Evolutionary conservation across 2,113 vertebrate species (phyloP).

Genomic region (Etia nguti): DNA sequence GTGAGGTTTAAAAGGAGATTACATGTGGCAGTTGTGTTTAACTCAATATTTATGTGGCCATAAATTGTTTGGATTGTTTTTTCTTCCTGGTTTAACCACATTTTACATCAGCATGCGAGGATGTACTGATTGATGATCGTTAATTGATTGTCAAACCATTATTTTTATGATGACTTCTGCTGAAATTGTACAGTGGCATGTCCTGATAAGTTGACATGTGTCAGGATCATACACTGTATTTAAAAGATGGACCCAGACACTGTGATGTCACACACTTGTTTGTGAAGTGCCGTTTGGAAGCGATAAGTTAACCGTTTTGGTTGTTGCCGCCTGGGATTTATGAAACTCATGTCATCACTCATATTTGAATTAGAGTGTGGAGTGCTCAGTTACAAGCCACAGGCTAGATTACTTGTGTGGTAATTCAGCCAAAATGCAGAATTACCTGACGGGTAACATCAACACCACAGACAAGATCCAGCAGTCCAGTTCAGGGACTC

Average conservation of each 20-base stretch:
- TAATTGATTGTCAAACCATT: background rate
- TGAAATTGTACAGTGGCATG: background rate
- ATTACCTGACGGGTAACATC: background rate
- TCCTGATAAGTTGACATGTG: background rate
- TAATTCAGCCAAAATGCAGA: background rate
- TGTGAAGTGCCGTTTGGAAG: background rate
- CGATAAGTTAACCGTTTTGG: rapidly evolving
- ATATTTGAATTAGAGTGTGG: background rate
- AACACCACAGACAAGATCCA: rapidly evolving
- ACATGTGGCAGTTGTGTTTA: background rate
- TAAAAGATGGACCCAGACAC: background rate
- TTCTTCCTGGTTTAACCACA: background rate
- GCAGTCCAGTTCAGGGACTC: background rate
- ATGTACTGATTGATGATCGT: background rate
- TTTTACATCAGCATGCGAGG: background rate
- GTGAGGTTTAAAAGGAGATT: background rate
- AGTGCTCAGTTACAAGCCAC: background rate
- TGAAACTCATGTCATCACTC: rapidly evolving
- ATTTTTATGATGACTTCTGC: background rate
- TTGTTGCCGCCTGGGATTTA: background rate
- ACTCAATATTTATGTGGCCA: background rate
- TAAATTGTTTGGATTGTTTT: background rate
- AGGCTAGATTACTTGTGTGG: background rate
- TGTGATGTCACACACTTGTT: background rate
- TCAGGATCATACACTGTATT: background rate